Evolutionary conservation across 1,140 invertebrate genomes (phyloP).

Genomic region (Drosophila santomea): DNA sequence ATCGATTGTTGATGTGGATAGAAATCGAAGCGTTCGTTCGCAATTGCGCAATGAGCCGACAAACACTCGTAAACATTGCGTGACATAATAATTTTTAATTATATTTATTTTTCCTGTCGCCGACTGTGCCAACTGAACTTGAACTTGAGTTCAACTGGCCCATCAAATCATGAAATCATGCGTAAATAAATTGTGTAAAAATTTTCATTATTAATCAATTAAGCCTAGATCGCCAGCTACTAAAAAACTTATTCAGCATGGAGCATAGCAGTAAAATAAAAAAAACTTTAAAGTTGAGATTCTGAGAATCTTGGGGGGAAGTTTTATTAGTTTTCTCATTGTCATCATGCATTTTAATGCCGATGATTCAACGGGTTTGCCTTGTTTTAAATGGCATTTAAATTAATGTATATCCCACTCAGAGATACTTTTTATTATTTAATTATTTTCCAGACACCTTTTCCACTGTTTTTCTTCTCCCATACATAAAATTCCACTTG

Average conservation of each 20-base stretch:
- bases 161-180: constrained; percentile 39
- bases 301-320: background rate
- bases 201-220: constrained; percentile 58
- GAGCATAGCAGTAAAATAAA: background rate
- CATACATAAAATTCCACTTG: constrained; percentile 67
- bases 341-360: constrained; percentile 11
- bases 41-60: constrained; percentile 48
- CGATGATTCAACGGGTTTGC: constrained; percentile 36
- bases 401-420: constrained; percentile 29
- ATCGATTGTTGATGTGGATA: constrained; percentile 36
- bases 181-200: constrained; percentile 50
- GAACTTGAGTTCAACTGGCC: constrained; percentile 62
- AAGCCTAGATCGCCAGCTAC: constrained; percentile 5
- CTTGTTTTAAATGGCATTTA: constrained; percentile 16
- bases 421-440: constrained; percentile 37
- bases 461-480: constrained; percentile 21
- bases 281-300: background rate
- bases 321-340: constrained; percentile 11
- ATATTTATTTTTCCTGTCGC: constrained; percentile 43
- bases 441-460: constrained; percentile 38
- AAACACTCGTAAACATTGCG: constrained; percentile 63
- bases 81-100: constrained; percentile 80
- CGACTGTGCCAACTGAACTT: constrained; percentile 54
- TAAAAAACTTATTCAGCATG: constrained; percentile 1
- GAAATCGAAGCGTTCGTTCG: constrained; percentile 26